A percentile compares a stretch with the other conserved stretches of the same genome.
These are phyloP conservation scores for Rugalucina vietnamica DNA, from an alignment of 2,888 invertebrate genomes.

Conservation along the genomic window DNA sequence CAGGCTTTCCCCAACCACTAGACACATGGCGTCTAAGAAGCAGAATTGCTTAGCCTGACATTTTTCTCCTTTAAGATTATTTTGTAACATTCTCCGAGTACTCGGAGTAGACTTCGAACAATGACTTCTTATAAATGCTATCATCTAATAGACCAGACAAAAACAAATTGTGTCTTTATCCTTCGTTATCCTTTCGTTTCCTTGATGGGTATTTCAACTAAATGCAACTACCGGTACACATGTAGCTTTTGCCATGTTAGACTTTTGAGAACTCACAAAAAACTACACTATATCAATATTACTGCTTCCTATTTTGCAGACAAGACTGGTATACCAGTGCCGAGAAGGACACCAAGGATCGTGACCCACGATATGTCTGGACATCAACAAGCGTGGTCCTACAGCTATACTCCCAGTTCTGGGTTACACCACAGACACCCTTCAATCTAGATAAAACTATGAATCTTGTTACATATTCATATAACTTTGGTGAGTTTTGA, in stretches of 20 bases:
- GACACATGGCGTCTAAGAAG: no score
- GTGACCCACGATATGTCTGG: slow-evolving; percentile 43
- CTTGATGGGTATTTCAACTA: no score
- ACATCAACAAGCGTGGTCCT: slow-evolving; percentile 50
- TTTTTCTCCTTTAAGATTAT: no score
- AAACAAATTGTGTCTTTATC: no score
- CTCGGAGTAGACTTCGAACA: no score
- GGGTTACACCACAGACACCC: slow-evolving; percentile 33
- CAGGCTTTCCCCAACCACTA: no score
- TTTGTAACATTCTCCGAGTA: no score
- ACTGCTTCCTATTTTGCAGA: slow-evolving; percentile 60
- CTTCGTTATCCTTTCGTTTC: no score
- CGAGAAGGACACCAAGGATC: slow-evolving; percentile 35
- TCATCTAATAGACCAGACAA: no score
- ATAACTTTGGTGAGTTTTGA: slow-evolving; percentile 9
- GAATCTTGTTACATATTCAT: slow-evolving; percentile 48
- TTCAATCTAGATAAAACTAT: slow-evolving; percentile 30
- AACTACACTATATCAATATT: background rate
- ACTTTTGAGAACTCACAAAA: background rate
- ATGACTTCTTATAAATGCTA: no score
- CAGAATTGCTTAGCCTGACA: no score
- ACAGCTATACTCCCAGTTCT: slow-evolving; percentile 14
- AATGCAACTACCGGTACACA: no score
- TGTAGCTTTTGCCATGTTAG: background rate
- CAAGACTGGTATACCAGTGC: slow-evolving; percentile 75